Conservation (phyloP, 2,113 vertebrate species). For the Chionis minor region DNA sequence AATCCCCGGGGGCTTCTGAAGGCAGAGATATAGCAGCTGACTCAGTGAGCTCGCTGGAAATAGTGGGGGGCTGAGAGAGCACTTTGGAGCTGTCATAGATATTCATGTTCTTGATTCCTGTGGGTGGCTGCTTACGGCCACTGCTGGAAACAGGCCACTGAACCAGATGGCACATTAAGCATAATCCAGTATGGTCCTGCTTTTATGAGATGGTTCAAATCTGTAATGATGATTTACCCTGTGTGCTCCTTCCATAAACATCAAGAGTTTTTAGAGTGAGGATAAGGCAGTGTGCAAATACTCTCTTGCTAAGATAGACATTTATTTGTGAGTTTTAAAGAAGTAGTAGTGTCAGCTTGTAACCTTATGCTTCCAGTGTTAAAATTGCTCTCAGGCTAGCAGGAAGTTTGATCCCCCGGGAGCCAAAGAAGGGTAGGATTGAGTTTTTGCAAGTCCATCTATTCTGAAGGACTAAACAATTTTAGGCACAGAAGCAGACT, state of each 20-base stretch:
- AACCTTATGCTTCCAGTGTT: not conserved
- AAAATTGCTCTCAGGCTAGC: not conserved
- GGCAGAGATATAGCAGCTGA: not conserved
- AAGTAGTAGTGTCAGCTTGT: not conserved
- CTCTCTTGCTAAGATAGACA: accelerated
- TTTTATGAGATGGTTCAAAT: not conserved
- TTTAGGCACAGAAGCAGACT: not conserved
- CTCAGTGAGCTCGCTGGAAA: not conserved
- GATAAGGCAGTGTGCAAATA: not conserved
- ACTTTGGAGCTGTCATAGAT: accelerated
- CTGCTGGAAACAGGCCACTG: not conserved
- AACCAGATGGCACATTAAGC: not conserved
- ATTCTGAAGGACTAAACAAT: not conserved
- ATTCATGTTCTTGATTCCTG: not conserved
- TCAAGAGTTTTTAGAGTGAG: not conserved
- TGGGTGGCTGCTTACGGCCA: not conserved
- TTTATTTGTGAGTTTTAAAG: not conserved
- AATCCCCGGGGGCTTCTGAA: not conserved
- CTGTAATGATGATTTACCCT: not conserved
- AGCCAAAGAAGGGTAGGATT: not conserved
- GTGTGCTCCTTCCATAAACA: not conserved
- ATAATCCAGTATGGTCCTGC: not conserved
- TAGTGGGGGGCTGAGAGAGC: not conserved
- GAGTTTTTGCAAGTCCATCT: not conserved
- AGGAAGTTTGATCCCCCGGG: not conserved